These are phyloP conservation scores for Spilarctia lutea DNA, from an alignment of 2,888 invertebrate genomes.

Conservation along the genomic window DNA sequence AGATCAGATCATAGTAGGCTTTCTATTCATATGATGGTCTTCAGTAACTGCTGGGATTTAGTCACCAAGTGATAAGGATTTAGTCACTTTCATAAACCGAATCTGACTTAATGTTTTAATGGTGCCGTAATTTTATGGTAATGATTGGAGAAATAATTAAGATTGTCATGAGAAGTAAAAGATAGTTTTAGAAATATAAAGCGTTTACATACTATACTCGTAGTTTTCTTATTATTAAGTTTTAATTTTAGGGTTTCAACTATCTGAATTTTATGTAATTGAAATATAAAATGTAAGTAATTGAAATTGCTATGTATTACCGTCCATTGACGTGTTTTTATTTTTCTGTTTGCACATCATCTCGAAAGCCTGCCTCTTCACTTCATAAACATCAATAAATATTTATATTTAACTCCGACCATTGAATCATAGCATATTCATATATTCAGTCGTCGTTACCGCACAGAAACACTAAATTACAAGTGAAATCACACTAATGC, in stretches of 20 bases:
- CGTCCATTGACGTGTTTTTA: constrained; percentile 4
- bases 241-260: no score
- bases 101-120: no score
- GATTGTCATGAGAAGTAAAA: no score
- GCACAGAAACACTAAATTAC: constrained; percentile 46
- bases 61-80: no score
- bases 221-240: no score
- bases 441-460: constrained; percentile 30
- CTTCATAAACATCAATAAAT: constrained; percentile 23
- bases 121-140: no score
- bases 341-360: constrained; percentile 13
- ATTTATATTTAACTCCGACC: constrained; percentile 27
- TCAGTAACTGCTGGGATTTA: neutral
- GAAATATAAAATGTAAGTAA: neutral
- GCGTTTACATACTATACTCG: no score
- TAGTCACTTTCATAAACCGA: neutral
- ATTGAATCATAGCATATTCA: constrained; percentile 11
- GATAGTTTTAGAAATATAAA: no score
- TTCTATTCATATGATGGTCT: neutral
- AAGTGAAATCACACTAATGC: constrained; percentile 37
- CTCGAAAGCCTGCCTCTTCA: constrained; percentile 1
- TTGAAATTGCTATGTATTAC: neutral
- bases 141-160: no score
- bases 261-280: no score
- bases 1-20: neutral